These are phyloP conservation scores for Hemibagrus guttatus DNA, from an alignment of 2,797 vertebrate species.

Conservation along the genomic window DNA sequence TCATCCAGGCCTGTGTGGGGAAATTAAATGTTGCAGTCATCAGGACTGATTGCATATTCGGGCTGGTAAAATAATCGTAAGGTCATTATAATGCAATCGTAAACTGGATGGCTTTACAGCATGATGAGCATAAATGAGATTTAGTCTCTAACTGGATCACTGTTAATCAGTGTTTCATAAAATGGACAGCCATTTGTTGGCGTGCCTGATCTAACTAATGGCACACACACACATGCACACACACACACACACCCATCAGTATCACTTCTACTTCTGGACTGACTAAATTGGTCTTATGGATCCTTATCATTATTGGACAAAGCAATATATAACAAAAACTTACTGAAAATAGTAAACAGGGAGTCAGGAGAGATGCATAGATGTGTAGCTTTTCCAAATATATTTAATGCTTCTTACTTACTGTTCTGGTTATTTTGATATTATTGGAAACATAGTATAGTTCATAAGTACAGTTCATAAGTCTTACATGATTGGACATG, in stretches of 20 bases:
- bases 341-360: background rate
- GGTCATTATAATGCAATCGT: background rate
- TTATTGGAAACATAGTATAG: background rate
- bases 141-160: background rate
- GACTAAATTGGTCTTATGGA: background rate
- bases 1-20: background rate
- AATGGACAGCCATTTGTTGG: background rate
- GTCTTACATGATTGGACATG: background rate
- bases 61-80: background rate
- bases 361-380: background rate
- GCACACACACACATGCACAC: background rate
- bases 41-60: background rate
- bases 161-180: background rate
- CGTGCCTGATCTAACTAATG: background rate
- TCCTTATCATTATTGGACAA: background rate
- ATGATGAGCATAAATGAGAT: background rate
- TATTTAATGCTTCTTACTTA: background rate
- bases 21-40: conserved; percentile 2
- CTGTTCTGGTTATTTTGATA: background rate
- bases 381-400: background rate
- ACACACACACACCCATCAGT: background rate
- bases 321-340: background rate
- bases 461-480: background rate
- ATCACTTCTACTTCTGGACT: background rate
- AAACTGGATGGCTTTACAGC: background rate